These are phyloP conservation scores for Hylomyscus alleni DNA, from an alignment of 2,797 vertebrate genomes.

Conservation along the genomic window DNA sequence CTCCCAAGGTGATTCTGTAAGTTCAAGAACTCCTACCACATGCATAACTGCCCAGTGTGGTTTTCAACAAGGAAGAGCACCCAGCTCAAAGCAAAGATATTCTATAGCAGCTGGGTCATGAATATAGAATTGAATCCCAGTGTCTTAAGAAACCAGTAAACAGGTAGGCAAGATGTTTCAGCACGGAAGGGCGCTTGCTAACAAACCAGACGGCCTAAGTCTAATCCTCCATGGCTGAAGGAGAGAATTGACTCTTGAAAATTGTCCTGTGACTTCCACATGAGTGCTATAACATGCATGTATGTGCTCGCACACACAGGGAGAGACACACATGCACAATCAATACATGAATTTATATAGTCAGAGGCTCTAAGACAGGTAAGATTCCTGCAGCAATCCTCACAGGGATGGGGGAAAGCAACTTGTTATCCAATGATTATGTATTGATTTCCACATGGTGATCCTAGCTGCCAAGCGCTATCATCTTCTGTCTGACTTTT, in stretches of 20 bases:
- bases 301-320: neutral
- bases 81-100: neutral
- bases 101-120: neutral
- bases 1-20: too few species aligned
- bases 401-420: fast-evolving
- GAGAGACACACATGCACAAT: neutral
- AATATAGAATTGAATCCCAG: neutral
- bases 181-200: neutral
- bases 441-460: neutral
- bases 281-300: neutral
- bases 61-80: neutral
- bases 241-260: neutral
- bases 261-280: neutral
- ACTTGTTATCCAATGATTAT: neutral
- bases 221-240: neutral
- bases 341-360: neutral
- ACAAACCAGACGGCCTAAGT: neutral
- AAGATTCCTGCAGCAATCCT: neutral
- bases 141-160: neutral
- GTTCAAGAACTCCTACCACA: neutral
- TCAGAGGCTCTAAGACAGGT: neutral
- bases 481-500: neutral
- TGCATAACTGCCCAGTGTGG: neutral
- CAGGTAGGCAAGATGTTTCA: neutral
- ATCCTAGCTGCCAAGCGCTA: neutral